Evolutionary conservation across 92 coral and sea anemone species (phyloP).

Genomic region (Montipora capitata): DNA sequence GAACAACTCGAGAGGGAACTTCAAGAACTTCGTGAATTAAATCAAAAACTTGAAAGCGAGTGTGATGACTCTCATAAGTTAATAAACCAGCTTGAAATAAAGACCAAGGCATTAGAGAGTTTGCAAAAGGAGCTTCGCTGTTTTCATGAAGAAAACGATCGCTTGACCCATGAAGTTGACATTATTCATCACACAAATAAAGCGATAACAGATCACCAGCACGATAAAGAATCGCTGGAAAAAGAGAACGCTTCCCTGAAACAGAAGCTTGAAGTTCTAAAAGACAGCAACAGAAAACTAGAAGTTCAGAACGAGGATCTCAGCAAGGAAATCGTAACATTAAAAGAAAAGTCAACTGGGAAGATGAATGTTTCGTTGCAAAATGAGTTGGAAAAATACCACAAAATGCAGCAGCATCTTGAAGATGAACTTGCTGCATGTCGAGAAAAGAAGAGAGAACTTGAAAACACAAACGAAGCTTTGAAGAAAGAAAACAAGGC

Average conservation of each 20-base stretch:
- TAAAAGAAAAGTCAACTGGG: conserved; percentile 26
- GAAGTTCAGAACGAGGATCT: conserved; percentile 13
- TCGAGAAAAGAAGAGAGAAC: conserved; percentile 63
- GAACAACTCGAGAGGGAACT: conserved; percentile 33
- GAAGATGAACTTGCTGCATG: conserved; percentile 53
- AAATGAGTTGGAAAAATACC: conserved; percentile 65
- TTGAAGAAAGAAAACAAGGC: conserved; percentile 64
- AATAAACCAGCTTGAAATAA: conserved; percentile 52
- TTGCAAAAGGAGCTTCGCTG: conserved; percentile 54
- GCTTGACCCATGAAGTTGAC: conserved; percentile 49
- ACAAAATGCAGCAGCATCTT: conserved; percentile 72
- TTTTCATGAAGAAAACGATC: conserved; percentile 59
- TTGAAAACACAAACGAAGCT: conserved; percentile 71
- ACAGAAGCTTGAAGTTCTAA: conserved; percentile 12
- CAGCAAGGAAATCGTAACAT: conserved; percentile 18
- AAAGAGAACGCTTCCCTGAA: conserved; percentile 29
- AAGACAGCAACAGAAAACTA: conserved; percentile 28
- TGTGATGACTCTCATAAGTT: conserved; percentile 29
- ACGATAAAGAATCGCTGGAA: conserved; percentile 38
- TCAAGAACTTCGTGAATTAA: conserved; percentile 29
- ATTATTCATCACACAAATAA: conserved; percentile 47
- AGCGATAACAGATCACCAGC: conserved; percentile 52
- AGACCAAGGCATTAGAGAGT: conserved; percentile 58
- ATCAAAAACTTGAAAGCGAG: conserved; percentile 44
- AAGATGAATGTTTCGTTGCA: conserved; percentile 24